phyloP scores from a whole-genome alignment of 2,113 vertebrate genomes.

The Todiramphus chloris region DNA sequence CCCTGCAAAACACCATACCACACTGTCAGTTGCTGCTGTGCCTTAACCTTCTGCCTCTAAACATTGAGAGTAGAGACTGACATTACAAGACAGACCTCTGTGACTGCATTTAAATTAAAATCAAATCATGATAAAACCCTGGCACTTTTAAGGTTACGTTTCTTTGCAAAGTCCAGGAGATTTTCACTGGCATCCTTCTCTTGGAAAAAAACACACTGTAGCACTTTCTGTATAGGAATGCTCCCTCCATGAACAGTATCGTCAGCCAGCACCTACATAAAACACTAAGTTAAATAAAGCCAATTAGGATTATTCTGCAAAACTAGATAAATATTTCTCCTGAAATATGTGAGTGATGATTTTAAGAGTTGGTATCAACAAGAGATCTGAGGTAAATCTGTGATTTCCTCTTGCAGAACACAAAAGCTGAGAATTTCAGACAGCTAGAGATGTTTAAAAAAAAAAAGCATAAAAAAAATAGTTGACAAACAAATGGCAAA shows the following conservation, averaged over 20 bases:
- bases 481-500: neutral
- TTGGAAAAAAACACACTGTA: neutral
- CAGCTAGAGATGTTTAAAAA: neutral
- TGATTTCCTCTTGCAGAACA: neutral
- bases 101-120: neutral
- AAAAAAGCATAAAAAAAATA: neutral
- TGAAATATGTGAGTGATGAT: neutral
- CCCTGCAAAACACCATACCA: neutral
- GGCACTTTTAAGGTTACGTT: neutral
- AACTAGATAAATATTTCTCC: neutral
- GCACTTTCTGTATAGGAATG: neutral
- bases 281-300: neutral
- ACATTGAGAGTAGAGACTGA: neutral
- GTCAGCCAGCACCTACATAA: neutral
- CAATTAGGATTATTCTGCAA: neutral
- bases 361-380: neutral
- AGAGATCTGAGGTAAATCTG: neutral
- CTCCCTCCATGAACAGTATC: neutral
- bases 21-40: neutral
- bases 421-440: neutral
- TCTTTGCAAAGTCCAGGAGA: neutral
- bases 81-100: neutral
- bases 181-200: neutral
- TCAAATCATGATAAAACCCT: neutral
- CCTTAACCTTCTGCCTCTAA: neutral